Conservation (phyloP, 1,140 invertebrate species). For the Lordiphosa stackelbergi region DNA sequence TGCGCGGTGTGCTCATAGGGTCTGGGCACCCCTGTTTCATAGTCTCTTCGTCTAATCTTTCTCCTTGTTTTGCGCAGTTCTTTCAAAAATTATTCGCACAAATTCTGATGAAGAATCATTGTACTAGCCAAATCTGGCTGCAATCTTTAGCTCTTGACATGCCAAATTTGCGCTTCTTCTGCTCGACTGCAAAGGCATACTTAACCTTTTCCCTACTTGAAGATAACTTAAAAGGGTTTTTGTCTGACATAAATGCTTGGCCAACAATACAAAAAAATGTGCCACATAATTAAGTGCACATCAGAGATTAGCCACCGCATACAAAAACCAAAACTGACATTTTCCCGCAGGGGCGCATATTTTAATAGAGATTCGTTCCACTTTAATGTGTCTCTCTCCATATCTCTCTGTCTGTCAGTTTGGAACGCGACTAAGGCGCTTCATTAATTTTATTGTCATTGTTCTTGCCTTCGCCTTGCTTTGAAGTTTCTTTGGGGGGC, state of each 20-base stretch:
- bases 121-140: no score
- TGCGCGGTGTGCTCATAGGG: no score
- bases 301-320: constrained; percentile 66
- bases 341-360: constrained; percentile 13
- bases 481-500: constrained; percentile 48
- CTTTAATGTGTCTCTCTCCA: background rate
- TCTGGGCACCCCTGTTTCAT: no score
- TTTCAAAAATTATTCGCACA: no score
- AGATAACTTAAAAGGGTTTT: constrained; percentile 18
- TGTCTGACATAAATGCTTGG: constrained; percentile 2
- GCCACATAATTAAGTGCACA: constrained; percentile 71
- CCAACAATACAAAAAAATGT: constrained; percentile 46
- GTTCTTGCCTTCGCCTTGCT: constrained; percentile 45
- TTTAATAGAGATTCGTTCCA: constrained; percentile 1
- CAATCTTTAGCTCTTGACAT: no score
- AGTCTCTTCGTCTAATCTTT: no score
- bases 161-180: no score
- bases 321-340: constrained; percentile 34
- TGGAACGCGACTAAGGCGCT: constrained; percentile 42
- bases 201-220: no score
- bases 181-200: no score
- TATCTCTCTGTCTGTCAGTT: background rate
- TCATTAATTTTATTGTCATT: constrained; percentile 71
- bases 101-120: no score
- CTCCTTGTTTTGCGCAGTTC: no score